Conservation (phyloP, 53 echinoderm and acorn worm genomes). For the Holothuria leucospilota region DNA sequence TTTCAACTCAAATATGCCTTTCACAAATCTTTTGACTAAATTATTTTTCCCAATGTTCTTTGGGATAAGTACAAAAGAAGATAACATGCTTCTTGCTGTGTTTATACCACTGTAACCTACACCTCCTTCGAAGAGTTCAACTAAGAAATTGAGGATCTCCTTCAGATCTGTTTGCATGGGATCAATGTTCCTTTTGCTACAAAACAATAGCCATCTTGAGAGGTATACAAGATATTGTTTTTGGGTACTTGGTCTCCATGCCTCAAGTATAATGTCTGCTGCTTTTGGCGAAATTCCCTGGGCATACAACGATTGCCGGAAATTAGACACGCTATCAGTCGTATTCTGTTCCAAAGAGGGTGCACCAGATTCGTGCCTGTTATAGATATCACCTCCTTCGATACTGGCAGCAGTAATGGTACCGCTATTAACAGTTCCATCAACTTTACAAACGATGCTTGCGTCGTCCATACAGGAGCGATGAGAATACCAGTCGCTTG, state of each 20-base stretch:
- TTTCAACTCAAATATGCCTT: constrained; percentile 48
- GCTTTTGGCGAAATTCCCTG: no score
- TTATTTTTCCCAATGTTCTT: constrained; percentile 20
- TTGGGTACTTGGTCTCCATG: no score
- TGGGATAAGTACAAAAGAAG: constrained; percentile 31
- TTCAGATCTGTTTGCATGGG: constrained; percentile 41
- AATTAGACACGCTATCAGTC: constrained; percentile 50
- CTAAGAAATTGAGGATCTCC: constrained; percentile 44
- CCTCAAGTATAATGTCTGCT: no score
- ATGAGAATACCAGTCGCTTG: constrained; percentile 25
- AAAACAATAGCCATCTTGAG: constrained; percentile 45
- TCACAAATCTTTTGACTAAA: constrained; percentile 38
- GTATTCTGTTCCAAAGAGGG: constrained; percentile 45
- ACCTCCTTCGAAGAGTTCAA: constrained; percentile 33
- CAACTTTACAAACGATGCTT: constrained; percentile 52
- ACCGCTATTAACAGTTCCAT: constrained; percentile 49
- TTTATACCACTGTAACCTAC: constrained; percentile 65
- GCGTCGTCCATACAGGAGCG: constrained; percentile 50
- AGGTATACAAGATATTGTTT: no score
- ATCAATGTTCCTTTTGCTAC: constrained; percentile 50
- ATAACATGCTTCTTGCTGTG: constrained; percentile 50
- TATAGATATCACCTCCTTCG: constrained; percentile 25
- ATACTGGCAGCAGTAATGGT: constrained; percentile 46
- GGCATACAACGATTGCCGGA: no score
- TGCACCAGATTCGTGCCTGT: constrained; percentile 46